Conservation (phyloP, 2,888 invertebrate species). For the Machimus atricapillus region DNA sequence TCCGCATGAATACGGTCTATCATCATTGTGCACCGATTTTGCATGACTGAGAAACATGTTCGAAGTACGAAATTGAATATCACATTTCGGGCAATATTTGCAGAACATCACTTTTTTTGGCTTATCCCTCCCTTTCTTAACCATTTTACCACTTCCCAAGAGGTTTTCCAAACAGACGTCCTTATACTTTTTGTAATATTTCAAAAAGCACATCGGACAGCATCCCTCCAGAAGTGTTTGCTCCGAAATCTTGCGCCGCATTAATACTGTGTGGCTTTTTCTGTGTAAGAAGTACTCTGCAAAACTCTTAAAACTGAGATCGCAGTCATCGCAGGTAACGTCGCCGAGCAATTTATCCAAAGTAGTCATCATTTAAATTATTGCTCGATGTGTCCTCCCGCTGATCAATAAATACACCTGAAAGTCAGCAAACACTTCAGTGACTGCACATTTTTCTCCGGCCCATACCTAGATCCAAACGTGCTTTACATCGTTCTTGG, state of each 20-base stretch:
- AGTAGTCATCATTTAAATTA: not conserved
- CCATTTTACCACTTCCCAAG: not conserved
- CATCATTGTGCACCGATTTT: not conserved
- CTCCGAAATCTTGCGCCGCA: not conserved
- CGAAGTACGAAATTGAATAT: not conserved
- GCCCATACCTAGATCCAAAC: not conserved
- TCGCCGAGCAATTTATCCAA: not conserved
- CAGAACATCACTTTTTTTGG: not conserved
- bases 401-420: not conserved
- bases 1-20: not conserved
- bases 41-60: not conserved
- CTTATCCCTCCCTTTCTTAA: not conserved
- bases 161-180: not conserved
- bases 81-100: constrained; percentile 1
- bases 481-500: not conserved
- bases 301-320: not conserved
- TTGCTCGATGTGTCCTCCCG: not conserved
- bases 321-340: not conserved
- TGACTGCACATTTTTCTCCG: not conserved
- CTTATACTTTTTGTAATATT: not conserved
- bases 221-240: not conserved
- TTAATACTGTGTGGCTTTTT: not conserved
- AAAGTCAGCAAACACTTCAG: not conserved
- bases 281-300: not conserved
- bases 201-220: constrained; percentile 9